A percentile compares a stretch with the other conserved stretches of the same genome.
phyloP scores from a whole-genome alignment of 2,797 vertebrate genomes.

The Tokudaia muenninki region DNA sequence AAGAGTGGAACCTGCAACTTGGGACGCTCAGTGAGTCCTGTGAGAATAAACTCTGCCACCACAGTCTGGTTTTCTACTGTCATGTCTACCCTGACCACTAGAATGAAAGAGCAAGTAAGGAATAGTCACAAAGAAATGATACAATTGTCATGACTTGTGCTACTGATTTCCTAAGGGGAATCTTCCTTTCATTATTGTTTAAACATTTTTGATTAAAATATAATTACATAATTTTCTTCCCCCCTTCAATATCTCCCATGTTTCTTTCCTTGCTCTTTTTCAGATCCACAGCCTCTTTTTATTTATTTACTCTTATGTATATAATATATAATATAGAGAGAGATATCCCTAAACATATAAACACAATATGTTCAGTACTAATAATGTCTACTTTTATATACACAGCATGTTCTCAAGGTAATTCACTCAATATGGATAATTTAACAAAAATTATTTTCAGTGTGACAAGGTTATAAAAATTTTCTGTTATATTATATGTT shows the following conservation, averaged over 20 bases:
- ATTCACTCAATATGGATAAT: not conserved
- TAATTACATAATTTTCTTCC: not conserved
- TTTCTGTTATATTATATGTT: not conserved
- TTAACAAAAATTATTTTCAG: not conserved
- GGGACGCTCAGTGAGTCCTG: constrained; percentile 31
- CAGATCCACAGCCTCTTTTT: not conserved
- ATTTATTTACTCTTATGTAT: not conserved
- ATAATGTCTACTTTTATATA: not conserved
- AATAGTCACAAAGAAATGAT: not conserved
- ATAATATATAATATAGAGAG: too few species aligned
- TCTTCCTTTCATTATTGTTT: not conserved
- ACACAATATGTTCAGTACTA: not conserved
- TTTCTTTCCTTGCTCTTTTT: not conserved
- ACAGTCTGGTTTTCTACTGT: constrained; percentile 49
- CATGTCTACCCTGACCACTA: not conserved
- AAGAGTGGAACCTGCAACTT: constrained; percentile 40
- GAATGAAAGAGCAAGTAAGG: not conserved
- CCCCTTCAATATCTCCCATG: not conserved
- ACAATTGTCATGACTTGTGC: not conserved
- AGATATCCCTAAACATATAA: not conserved
- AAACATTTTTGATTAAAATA: not conserved
- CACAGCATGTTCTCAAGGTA: not conserved
- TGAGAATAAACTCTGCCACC: constrained; percentile 67
- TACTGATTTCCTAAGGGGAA: not conserved
- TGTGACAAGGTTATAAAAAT: not conserved